A percentile compares a stretch with the other conserved stretches of the same genome.
phyloP scores from a whole-genome alignment of 2,888 invertebrate species.

The Epistrophe grossulariae region DNA sequence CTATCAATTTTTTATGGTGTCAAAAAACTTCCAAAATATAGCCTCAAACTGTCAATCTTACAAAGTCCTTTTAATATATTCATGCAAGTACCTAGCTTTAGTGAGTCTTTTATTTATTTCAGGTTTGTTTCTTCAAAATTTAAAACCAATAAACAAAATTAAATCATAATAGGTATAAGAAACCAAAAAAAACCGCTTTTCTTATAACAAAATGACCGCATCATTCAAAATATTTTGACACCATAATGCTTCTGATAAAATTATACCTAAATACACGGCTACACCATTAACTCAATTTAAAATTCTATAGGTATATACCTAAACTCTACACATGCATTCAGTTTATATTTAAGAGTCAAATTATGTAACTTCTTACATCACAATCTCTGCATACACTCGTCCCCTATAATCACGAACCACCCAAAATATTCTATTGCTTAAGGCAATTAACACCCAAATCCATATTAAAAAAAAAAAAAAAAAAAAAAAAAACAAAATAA shows the following conservation, averaged over 20 bases:
- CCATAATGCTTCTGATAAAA: not conserved
- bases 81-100: not conserved
- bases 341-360: not conserved
- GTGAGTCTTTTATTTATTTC: not conserved
- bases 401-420: constrained; percentile 19
- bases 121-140: not conserved
- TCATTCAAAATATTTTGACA: constrained; percentile 34
- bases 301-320: no score
- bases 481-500: not conserved
- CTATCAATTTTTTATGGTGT: no score
- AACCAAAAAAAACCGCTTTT: not conserved
- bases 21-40: not conserved
- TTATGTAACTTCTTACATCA: not conserved
- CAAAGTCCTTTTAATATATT: not conserved
- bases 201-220: not conserved
- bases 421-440: not conserved
- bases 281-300: constrained; percentile 8
- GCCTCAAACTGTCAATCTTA: not conserved
- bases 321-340: not conserved
- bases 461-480: not conserved
- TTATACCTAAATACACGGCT: not conserved
- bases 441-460: constrained; percentile 24
- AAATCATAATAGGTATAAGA: constrained; percentile 3
- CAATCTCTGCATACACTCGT: not conserved
- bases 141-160: not conserved